Conservation (phyloP, 2,113 vertebrate genomes). For the Uria aalge region DNA sequence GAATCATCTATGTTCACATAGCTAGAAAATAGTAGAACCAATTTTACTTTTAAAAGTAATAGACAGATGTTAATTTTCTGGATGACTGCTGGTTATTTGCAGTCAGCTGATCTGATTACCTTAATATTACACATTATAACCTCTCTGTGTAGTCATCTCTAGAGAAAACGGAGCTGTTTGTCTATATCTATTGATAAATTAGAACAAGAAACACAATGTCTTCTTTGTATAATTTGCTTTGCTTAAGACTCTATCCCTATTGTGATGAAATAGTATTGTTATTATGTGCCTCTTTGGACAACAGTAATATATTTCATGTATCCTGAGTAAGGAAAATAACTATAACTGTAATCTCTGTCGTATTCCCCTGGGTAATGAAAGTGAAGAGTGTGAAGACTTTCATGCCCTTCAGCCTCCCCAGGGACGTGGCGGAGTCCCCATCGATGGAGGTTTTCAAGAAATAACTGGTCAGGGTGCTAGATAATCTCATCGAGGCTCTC, state of each 20-base stretch:
- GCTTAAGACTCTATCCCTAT: not conserved
- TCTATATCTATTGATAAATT: not conserved
- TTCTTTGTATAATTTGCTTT: not conserved
- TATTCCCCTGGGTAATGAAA: not conserved
- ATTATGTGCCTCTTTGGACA: not conserved
- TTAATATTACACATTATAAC: not conserved
- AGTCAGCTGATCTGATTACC: not conserved
- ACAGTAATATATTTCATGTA: not conserved
- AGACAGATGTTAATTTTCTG: slow-evolving; percentile 20
- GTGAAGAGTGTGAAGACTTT: not conserved
- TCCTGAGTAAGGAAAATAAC: not conserved
- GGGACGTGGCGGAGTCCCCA: not conserved
- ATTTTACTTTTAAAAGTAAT: not conserved
- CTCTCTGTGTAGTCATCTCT: not conserved
- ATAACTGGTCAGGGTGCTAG: not conserved
- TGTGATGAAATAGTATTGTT: not conserved
- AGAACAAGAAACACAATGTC: not conserved
- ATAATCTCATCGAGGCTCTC: not conserved
- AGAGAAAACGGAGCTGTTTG: not conserved
- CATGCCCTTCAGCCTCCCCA: not conserved
- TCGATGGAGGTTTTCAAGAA: not conserved
- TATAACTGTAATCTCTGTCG: not conserved
- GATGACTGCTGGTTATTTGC: not conserved
- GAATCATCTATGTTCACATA: not conserved
- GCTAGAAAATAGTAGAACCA: not conserved